Evolutionary conservation across 2,888 invertebrate genomes (phyloP).

Genomic region (Latrodectus elegans): DNA sequence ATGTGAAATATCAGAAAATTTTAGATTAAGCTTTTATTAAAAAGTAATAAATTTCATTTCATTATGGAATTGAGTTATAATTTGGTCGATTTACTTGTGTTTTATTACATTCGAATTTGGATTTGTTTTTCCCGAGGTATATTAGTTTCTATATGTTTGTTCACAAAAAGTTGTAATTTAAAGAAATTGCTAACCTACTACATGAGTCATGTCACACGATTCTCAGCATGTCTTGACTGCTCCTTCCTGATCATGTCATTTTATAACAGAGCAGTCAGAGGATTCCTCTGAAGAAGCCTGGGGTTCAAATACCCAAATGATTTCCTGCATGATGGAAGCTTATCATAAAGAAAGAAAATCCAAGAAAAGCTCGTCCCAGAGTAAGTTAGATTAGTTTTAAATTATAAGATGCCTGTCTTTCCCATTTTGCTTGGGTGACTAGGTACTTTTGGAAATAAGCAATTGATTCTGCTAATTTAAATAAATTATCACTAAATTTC

Average conservation of each 20-base stretch:
- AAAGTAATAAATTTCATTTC: no score
- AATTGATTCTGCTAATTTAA: constrained; percentile 15
- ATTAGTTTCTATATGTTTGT: no score
- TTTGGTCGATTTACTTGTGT: no score
- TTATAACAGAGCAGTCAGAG: constrained; percentile 68
- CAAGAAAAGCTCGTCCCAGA: constrained; percentile 69
- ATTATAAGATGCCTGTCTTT: constrained; percentile 31
- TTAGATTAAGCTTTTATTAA: no score
- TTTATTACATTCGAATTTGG: no score
- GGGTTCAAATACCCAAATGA: constrained; percentile 75
- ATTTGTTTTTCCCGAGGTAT: no score
- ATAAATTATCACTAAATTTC: constrained; percentile 8
- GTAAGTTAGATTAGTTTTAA: constrained; percentile 53
- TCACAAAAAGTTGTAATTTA: no score
- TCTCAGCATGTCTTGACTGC: no score
- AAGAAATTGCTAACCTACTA: no score
- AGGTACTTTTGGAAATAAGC: constrained; percentile 36
- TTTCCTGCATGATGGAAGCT: constrained; percentile 76
- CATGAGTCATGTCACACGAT: no score
- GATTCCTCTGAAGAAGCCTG: constrained; percentile 74
- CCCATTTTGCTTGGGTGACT: constrained; percentile 48
- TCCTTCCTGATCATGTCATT: constrained; percentile 48
- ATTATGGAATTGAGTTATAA: no score
- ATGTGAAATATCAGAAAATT: no score
- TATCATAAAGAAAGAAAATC: constrained; percentile 75